Conservation (phyloP, 2,797 vertebrate species). For the Mallotus villosus region DNA sequence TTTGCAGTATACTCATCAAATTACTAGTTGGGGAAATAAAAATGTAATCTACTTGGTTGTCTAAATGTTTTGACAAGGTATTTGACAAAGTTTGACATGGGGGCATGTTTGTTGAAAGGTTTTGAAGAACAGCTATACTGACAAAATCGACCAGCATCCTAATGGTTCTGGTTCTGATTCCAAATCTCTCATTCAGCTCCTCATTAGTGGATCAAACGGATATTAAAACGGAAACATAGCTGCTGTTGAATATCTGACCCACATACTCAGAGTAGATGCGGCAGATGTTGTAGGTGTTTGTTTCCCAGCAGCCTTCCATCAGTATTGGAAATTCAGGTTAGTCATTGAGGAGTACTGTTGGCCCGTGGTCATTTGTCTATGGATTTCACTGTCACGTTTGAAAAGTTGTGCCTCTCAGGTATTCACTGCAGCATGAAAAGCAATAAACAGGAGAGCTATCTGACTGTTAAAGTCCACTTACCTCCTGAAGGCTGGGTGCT, state of each 20-base stretch:
- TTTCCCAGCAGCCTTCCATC: conserved; percentile 41
- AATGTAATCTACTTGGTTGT: conserved; percentile 51
- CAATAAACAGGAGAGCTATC: conserved; percentile 73
- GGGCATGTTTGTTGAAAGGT: conserved; percentile 10
- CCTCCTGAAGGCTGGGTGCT: conserved; percentile 65
- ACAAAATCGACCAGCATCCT: too few species aligned
- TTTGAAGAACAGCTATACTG: too few species aligned
- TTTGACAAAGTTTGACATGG: conserved; percentile 13
- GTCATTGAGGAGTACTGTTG: conserved; percentile 50
- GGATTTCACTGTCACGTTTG: conserved; percentile 68
- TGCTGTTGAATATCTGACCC: too few species aligned
- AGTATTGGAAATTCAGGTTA: conserved; percentile 35
- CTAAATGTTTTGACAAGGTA: conserved; percentile 41
- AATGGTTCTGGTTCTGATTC: too few species aligned
- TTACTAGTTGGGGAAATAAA: conserved; percentile 30
- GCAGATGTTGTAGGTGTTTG: conserved; percentile 35
- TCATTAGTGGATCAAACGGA: too few species aligned
- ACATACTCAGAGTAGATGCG: too few species aligned
- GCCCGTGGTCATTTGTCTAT: conserved; percentile 68
- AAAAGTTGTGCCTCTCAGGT: conserved; percentile 69
- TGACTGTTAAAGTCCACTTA: conserved; percentile 74
- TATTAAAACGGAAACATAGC: too few species aligned
- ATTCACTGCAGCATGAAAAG: conserved; percentile 75
- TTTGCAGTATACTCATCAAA: conserved; percentile 53
- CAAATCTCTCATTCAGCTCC: too few species aligned